Evolutionary conservation across 2,797 vertebrate species (phyloP).

Genomic region (Mionectes olivaceus): DNA sequence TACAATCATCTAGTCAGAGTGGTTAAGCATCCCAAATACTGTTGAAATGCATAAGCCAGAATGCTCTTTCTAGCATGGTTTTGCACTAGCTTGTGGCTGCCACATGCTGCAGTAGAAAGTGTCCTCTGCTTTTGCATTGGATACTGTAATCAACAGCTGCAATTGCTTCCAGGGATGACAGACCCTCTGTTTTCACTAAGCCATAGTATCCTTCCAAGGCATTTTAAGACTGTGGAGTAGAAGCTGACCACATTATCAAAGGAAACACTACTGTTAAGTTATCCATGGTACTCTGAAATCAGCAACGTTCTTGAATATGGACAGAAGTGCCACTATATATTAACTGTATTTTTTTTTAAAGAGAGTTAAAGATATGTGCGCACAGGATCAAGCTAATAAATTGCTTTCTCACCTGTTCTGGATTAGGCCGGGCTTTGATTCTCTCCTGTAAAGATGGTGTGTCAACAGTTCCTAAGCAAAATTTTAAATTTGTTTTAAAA

Average conservation of each 20-base stretch:
- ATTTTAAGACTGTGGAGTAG: neutral
- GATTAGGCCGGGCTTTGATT: conserved; percentile 89
- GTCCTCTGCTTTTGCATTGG: neutral
- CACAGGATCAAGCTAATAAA: neutral
- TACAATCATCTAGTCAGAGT: neutral
- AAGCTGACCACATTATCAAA: neutral
- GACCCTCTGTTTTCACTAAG: neutral
- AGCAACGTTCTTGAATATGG: neutral
- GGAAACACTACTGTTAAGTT: neutral
- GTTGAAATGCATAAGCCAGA: neutral
- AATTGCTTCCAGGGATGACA: neutral
- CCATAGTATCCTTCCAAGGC: neutral
- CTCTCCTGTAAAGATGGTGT: conserved; percentile 91
- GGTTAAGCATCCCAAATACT: neutral
- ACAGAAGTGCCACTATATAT: neutral
- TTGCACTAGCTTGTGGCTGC: neutral
- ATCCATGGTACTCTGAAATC: neutral
- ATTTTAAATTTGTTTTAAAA: neutral
- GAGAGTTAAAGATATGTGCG: neutral
- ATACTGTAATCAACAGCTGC: neutral
- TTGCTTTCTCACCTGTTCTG: conserved; percentile 85
- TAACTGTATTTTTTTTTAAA: neutral
- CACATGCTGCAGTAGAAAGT: neutral
- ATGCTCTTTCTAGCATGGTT: neutral
- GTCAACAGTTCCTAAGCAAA: conserved; percentile 89